These are phyloP conservation scores for Erannis defoliaria DNA, from an alignment of 2,888 invertebrate genomes.

Conservation along the genomic window DNA sequence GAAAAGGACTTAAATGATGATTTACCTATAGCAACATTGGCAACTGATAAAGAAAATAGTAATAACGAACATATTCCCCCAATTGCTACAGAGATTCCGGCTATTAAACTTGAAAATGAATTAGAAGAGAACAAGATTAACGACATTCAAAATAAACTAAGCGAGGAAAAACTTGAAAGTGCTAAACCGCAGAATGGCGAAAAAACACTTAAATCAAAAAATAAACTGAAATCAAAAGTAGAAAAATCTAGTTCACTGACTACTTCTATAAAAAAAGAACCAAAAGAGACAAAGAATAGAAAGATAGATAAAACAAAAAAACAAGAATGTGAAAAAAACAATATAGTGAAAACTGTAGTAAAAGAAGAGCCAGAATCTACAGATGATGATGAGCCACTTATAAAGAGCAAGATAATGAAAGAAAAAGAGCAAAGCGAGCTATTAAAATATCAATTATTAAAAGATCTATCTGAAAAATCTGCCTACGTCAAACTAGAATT, in stretches of 20 bases:
- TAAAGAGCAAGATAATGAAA: conserved; percentile 77
- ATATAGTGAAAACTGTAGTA: conserved; percentile 63
- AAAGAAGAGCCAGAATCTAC: conserved; percentile 77
- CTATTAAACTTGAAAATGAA: conserved; percentile 56
- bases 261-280: conserved; percentile 56
- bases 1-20: conserved; percentile 36
- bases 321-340: conserved; percentile 13
- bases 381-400: conserved; percentile 78
- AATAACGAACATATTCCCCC: conserved; percentile 21
- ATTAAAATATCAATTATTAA: conserved; percentile 74
- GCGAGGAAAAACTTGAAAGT: conserved; percentile 39
- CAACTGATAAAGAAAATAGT: conserved; percentile 25
- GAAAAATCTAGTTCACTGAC: conserved; percentile 53
- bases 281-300: conserved; percentile 53
- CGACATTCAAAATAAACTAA: conserved; percentile 1
- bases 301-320: conserved; percentile 27
- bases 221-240: conserved; percentile 59
- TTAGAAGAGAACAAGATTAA: conserved; percentile 49
- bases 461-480: conserved; percentile 80
- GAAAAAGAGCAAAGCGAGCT: conserved; percentile 72
- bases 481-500: conserved; percentile 82
- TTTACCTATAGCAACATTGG: conserved; percentile 31
- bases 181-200: conserved; percentile 45
- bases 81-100: conserved; percentile 50
- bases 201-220: conserved; percentile 58